Conservation (phyloP, 2,113 vertebrate species). For the Aepyceros melampus region DNA sequence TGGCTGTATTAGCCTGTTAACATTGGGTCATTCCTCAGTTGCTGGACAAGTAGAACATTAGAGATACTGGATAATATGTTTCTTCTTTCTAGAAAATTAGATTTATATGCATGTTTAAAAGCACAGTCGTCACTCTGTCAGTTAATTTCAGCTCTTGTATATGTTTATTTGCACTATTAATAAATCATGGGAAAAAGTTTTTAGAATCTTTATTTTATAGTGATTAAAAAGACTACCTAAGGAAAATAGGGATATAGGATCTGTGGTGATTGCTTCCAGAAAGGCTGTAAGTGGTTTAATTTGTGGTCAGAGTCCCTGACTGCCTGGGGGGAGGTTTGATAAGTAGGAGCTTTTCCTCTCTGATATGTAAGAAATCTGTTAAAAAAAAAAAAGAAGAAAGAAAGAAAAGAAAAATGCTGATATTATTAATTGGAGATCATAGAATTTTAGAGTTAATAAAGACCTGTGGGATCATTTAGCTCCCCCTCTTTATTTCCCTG, state of each 20-base stretch:
- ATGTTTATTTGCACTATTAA: not conserved
- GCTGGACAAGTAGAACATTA: constrained; percentile 5
- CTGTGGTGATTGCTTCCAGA: not conserved
- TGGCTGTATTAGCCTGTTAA: not conserved
- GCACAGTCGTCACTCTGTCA: not conserved
- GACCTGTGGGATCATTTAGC: not conserved
- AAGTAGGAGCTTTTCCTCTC: not conserved
- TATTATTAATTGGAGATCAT: not conserved
- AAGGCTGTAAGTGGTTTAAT: not conserved
- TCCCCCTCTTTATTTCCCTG: not conserved
- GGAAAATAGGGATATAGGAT: not conserved
- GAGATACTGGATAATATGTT: not conserved
- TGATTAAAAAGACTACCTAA: not conserved
- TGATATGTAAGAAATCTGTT: not conserved
- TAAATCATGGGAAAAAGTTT: not conserved
- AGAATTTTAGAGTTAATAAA: not conserved
- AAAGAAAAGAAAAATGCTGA: not conserved
- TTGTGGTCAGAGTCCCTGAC: not conserved
- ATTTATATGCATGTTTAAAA: constrained; percentile 22
- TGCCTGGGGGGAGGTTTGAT: not conserved
- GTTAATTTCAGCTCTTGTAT: not conserved
- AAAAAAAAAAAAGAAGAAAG: not conserved
- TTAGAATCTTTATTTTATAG: not conserved
- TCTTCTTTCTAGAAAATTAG: not conserved
- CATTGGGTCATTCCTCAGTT: not conserved